Percentiles rank a stretch among this genome's conserved stretches.
These are phyloP conservation scores for Matsumurasca onukii DNA, from an alignment of 1,140 invertebrate genomes.

Conservation along the genomic window DNA sequence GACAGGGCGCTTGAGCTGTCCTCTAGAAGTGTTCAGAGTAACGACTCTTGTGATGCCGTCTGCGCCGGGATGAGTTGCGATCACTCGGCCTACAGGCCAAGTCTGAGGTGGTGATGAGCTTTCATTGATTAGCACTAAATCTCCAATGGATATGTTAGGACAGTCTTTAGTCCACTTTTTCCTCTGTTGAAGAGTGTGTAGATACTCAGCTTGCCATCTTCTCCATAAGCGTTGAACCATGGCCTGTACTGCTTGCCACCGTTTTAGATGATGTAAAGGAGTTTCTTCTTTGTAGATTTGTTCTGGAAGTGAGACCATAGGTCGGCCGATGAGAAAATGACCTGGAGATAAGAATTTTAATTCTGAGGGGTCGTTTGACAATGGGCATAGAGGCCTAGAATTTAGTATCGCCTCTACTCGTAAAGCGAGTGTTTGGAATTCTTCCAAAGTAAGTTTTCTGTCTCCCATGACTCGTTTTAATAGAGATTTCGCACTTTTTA, in stretches of 20 bases:
- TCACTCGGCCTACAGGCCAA: conserved; percentile 33
- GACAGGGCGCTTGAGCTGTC: background rate
- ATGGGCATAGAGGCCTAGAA: conserved; percentile 46
- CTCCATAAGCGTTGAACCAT: conserved; percentile 42
- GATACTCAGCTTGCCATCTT: conserved; percentile 40
- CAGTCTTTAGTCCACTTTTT: conserved; percentile 41
- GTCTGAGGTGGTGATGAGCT: conserved; percentile 41
- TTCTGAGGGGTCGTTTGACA: conserved; percentile 44
- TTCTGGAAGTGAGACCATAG: conserved; percentile 32
- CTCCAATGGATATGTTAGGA: conserved; percentile 38
- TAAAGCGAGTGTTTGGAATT: conserved; percentile 42
- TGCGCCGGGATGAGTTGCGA: conserved; percentile 21
- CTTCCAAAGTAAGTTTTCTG: conserved; percentile 42
- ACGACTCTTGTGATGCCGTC: background rate
- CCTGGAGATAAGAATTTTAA: conserved; percentile 43
- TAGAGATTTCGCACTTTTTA: conserved; percentile 43
- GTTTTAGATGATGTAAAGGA: conserved; percentile 33
- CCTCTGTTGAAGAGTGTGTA: conserved; percentile 41
- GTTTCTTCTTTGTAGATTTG: conserved; percentile 19
- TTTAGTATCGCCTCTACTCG: conserved; percentile 47
- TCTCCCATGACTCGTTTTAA: conserved; percentile 40
- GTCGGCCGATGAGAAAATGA: conserved; percentile 44
- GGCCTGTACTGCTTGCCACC: conserved; percentile 38
- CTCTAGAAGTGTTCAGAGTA: background rate
- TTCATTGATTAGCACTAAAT: conserved; percentile 47